These are phyloP conservation scores for Pseudomyrmex gracilis DNA, from an alignment of 1,140 invertebrate species.

Conservation along the genomic window DNA sequence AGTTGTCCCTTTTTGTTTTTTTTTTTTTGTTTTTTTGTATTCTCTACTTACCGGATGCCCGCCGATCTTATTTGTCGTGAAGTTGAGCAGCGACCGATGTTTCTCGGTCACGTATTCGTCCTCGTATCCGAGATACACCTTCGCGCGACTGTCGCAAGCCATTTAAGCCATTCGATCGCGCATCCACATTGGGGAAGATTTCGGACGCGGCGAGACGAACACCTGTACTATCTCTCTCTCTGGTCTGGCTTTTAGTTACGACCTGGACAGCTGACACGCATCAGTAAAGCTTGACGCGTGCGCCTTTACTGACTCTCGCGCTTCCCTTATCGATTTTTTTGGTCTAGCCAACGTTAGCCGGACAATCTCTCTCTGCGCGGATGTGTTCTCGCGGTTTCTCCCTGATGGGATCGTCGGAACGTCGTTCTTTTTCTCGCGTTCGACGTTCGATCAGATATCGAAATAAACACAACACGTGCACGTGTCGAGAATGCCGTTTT, in stretches of 20 bases:
- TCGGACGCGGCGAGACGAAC: slow-evolving; percentile 54
- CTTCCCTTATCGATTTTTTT: slow-evolving; percentile 75
- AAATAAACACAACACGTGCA: background rate
- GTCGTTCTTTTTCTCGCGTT: background rate
- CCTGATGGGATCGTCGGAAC: background rate
- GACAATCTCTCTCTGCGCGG: background rate
- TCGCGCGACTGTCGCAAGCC: slow-evolving; percentile 82
- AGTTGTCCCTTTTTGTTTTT: slow-evolving; percentile 18
- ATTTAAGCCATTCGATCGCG: slow-evolving; percentile 76
- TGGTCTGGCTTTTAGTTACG: slow-evolving; percentile 23
- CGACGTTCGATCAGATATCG: too few species aligned
- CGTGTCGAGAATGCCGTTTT: background rate
- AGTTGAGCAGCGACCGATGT: slow-evolving; percentile 87
- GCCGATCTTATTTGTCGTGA: slow-evolving; percentile 90
- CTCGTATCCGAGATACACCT: slow-evolving; percentile 89
- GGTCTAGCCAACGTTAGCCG: background rate
- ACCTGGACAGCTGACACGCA: slow-evolving; percentile 73
- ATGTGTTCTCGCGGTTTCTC: background rate
- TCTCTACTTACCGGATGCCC: slow-evolving; percentile 87
- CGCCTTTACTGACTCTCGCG: slow-evolving; percentile 64
- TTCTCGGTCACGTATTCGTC: slow-evolving; percentile 89
- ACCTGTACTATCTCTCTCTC: slow-evolving; percentile 36
- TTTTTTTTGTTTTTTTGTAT: background rate
- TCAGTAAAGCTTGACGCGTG: slow-evolving; percentile 73
- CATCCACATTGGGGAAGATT: slow-evolving; percentile 74